A percentile compares a stretch with the other conserved stretches of the same genome.
These are phyloP conservation scores for Eucidaris tribuloides DNA, from an alignment of 35 echinoderm and acorn worm genomes.

Conservation along the genomic window DNA sequence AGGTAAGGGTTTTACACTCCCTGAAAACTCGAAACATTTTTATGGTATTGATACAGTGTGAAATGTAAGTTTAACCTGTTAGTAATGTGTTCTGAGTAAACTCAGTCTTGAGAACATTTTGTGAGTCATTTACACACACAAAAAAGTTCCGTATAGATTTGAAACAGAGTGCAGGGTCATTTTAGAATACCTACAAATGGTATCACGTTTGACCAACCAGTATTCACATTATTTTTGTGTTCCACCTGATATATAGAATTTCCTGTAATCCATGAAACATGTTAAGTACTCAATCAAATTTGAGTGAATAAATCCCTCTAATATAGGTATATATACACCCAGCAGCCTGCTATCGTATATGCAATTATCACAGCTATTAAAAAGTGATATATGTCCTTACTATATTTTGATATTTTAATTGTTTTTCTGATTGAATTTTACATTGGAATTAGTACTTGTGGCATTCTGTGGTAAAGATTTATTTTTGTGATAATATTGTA, in stretches of 20 bases:
- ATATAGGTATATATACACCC: background rate
- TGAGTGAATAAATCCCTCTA: background rate
- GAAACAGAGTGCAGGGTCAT: background rate
- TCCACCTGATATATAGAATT: too few species aligned
- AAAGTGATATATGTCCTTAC: background rate
- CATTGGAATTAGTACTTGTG: background rate
- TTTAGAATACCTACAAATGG: background rate
- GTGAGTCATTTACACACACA: background rate
- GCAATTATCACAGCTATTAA: background rate
- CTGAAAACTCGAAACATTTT: too few species aligned
- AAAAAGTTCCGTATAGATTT: background rate
- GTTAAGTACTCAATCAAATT: too few species aligned
- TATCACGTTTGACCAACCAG: too few species aligned
- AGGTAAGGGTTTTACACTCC: constrained; percentile 20
- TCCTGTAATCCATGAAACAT: too few species aligned
- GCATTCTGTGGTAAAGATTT: background rate
- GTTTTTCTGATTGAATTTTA: background rate
- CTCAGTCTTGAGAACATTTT: background rate
- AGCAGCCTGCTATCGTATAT: too few species aligned
- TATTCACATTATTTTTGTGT: too few species aligned
- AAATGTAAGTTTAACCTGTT: background rate
- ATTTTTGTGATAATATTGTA: background rate
- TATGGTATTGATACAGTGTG: background rate
- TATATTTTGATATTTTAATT: background rate
- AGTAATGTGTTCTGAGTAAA: background rate